phyloP scores from a whole-genome alignment of 1,140 invertebrate genomes.

The Microplitis demolitor region DNA sequence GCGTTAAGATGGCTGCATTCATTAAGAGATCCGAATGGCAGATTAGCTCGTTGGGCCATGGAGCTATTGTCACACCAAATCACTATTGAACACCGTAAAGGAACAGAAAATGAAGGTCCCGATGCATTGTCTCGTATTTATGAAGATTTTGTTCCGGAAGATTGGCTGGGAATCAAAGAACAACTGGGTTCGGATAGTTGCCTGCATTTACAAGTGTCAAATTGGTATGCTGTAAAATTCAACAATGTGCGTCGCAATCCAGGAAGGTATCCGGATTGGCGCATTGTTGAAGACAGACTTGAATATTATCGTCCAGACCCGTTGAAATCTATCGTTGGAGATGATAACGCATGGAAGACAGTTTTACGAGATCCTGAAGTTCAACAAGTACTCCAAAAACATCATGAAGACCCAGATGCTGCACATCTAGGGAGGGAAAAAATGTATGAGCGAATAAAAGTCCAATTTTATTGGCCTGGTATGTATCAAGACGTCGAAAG shows the following conservation, averaged over 20 bases:
- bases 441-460: slow-evolving; percentile 24
- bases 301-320: slow-evolving; percentile 19
- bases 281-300: slow-evolving; percentile 11
- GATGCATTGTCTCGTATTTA: slow-evolving; percentile 36
- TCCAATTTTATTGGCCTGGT: slow-evolving; percentile 42
- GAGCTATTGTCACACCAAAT: slow-evolving; percentile 28
- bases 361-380: slow-evolving; percentile 22
- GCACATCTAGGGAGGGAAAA: slow-evolving; percentile 43
- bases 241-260: slow-evolving; percentile 9
- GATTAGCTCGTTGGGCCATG: slow-evolving; percentile 22
- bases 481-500: slow-evolving; percentile 33
- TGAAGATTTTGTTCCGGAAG: no score
- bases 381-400: slow-evolving; percentile 24
- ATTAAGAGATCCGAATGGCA: slow-evolving; percentile 27
- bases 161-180: no score
- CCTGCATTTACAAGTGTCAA: no score
- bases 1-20: slow-evolving; percentile 38
- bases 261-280: slow-evolving; percentile 14
- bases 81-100: slow-evolving; percentile 35
- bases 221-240: background rate
- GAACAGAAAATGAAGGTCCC: slow-evolving; percentile 36
- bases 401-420: slow-evolving; percentile 24
- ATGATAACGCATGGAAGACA: slow-evolving; percentile 36
- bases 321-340: background rate
- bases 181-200: no score